These are phyloP conservation scores for Ptilorrhoa leucosticta DNA, from an alignment of 2,113 vertebrate genomes.

Conservation along the genomic window DNA sequence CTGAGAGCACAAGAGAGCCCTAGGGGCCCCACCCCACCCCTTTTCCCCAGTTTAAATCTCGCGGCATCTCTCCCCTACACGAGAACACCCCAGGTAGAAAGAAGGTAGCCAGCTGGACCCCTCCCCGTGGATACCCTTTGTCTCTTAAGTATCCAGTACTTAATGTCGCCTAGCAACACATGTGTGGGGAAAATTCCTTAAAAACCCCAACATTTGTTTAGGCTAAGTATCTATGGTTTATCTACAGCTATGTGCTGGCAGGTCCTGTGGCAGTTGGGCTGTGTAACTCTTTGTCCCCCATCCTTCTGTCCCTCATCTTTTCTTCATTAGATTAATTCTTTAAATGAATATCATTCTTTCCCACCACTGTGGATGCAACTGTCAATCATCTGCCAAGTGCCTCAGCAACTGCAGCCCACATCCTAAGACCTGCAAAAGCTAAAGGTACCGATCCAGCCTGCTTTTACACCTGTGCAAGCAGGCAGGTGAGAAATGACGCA, in stretches of 20 bases:
- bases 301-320: background rate
- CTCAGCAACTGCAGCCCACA: background rate
- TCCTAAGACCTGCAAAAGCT: background rate
- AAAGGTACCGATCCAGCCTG: background rate
- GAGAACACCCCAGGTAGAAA: no score
- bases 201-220: no score
- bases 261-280: background rate
- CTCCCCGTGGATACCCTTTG: no score
- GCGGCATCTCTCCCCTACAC: no score
- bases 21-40: no score
- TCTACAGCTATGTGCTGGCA: background rate
- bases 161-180: no score
- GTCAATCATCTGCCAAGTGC: background rate
- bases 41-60: no score
- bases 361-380: background rate
- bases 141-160: no score
- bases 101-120: no score
- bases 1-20: no score
- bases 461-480: background rate
- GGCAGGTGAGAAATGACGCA: fast-evolving
- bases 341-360: background rate
- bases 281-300: background rate
- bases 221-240: background rate
- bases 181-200: no score
- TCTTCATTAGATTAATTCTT: background rate